Evolutionary conservation across 2,888 invertebrate species (phyloP), one percentile per base, ranked within the genome.

Genomic region (Erebia palarica): DNA sequence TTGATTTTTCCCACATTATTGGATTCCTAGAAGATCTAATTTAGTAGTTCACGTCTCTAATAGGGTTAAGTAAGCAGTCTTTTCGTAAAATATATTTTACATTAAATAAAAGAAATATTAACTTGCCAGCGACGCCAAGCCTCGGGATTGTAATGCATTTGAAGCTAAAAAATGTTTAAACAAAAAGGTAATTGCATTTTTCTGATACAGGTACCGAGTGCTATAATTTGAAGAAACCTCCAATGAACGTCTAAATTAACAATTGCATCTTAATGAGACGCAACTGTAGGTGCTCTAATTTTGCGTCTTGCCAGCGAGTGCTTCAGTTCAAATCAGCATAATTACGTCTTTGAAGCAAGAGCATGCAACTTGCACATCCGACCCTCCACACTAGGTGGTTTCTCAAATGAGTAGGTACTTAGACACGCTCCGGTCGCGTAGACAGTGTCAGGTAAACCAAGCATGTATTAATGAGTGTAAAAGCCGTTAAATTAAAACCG

Each of bases 301-400:
- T 75, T 58, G 67, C 75, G 59, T 75, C 73, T 73, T 73, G 61
- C 74, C 64, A 64, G 72, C 61, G 68, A 74, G 73, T 73, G 71
- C 73, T 73, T 63, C 63, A 72, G 68, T 55, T 63, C 71, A 73
- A 76, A 76, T 76, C 75, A 72, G 75, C 73, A 75, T 76, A 76
- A 76, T 75, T 76, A 75, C 71, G 75, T 76, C 75, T 76, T 76
- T 75, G 73, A 72, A 69, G 69, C 73, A 70, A 73, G 75, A 65
- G 75, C 70, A 70, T 73, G 72, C 69, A 72, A 72, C 75, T 75
- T 72, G 75, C 70, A 75, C 76, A 75, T 76, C 75, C 72, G 70
- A 73, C 75, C 74, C 73, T 76, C 73, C 36, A 70, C 66, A 68
- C 69, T 72, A 69, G 74, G 74, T 67, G 73, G 74, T 74, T 76